Evolutionary conservation across 2,888 invertebrate genomes (phyloP), one percentile per base, ranked within the genome.

Genomic region (Polymixis flavicincta): DNA sequence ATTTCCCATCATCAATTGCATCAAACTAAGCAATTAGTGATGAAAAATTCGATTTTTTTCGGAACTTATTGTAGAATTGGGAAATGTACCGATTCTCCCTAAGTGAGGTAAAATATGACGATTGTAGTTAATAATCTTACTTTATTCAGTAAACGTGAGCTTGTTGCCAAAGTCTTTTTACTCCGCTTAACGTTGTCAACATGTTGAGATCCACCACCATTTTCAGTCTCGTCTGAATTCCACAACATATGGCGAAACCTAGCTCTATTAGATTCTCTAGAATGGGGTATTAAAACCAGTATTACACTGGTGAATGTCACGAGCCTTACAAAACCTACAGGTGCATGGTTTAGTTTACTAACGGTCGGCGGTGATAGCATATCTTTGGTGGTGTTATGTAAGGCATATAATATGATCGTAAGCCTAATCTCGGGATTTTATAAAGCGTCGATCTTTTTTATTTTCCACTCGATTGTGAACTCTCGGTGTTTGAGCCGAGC

Each of bases 241-340:
- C 14, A 19, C n/a, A 50, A 70, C 19, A 79, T n/a, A n/a, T 42
- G 37, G n/a, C 28, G 19, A 32, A 50, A 50, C 17, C 42, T 1
- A 80, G n/a, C 50, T 80, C 14, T 1, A 73, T 25, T n/a, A 42
- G 0, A 14, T 37, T 48, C 8, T 54, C 14, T 71, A 45, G 22
- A 63, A 71, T 48, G 9, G 11, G 14, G 28, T 73, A 17, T 42
- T 45, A n/a, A 57, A 66, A 83, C 83, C 69, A 45, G 78, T 78
- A 61, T 61, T 25, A 22, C 14, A 54, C 28, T 32, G 2, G 68
- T 32, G 50, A 78, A 83, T 37, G 60, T 42, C 32, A 50, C 42
- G 63, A 77, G 28, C 13, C 78, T 83, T 83, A 45, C 55, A 57
- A 83, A 78, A 78, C 48, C 61, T 60, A 28, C 57, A 78, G 45